Evolutionary conservation across 2,888 invertebrate genomes (phyloP), one percentile per base, ranked within the genome.

Genomic region (Resseliella maxima): DNA sequence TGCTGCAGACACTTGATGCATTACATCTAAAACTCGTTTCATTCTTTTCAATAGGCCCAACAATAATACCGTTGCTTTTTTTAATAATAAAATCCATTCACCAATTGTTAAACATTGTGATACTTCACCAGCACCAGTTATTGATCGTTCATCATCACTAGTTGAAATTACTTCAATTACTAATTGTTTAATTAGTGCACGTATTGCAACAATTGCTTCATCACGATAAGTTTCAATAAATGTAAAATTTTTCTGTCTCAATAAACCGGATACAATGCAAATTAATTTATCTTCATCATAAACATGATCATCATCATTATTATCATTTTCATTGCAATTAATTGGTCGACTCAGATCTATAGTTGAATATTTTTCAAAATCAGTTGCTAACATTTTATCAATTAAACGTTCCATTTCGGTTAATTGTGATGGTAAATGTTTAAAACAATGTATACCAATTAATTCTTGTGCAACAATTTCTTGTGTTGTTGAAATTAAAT

Each of bases 371-470:
- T 96, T 94, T 89, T 96, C 95, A 90, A 99, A 98, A 91, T 99
- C 99, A 86, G 97, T 96, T 87, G 95, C 95, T 88, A 99, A 93
- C 98, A 99, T 98, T 92, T 97, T 98, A 90, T 98, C 98, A 88
- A 99, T 99, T 31, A 99, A 93, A 89, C 96, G 95, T 89, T 97
- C 96, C 95, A 99, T 96, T 93, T 99, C 99, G 87, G 95, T 95
- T 86, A 99, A 92, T 91, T 99, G 99, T 87, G 98, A 97, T 87
- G 98, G 96, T 87, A 99, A 92, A 92, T 99, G 98, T 88, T 99
- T 95, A 90, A 99, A 97, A 90, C 99, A 97, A 89, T 97, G 97
- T 85, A 99, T 94, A 24, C 98, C 98, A 88, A 96, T 95, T 81
- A 99, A 92, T 90, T 98, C 97, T 88, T 96, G 96, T 15, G 95